These are phyloP conservation scores for Notothenia coriiceps DNA, from an alignment of 2,113 vertebrate species.

Conservation along the genomic window DNA sequence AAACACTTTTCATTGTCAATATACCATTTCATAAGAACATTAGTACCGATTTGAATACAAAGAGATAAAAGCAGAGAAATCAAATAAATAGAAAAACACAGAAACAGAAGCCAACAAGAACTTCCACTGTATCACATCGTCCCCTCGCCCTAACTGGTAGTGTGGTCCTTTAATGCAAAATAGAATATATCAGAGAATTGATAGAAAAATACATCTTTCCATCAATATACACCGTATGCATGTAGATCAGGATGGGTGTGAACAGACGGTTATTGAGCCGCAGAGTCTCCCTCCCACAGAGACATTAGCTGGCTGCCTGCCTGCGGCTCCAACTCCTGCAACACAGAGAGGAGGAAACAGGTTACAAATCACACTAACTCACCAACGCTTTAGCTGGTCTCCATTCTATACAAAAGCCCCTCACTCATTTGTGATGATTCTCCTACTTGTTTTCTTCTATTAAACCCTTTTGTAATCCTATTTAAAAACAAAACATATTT, in stretches of 20 bases:
- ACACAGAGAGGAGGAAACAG: background rate
- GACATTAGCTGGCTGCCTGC: constrained; percentile 89
- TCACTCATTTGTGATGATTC: too few relatives aligned
- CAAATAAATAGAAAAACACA: constrained; percentile 3
- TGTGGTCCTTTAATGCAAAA: background rate
- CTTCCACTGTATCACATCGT: background rate
- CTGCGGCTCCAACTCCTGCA: constrained; percentile 92
- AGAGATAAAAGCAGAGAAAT: background rate
- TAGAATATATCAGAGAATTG: background rate
- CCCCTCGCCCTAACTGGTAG: background rate
- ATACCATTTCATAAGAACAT: background rate
- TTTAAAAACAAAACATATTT: too few relatives aligned
- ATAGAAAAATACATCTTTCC: background rate
- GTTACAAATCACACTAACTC: background rate
- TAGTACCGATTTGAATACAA: background rate
- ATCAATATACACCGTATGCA: background rate
- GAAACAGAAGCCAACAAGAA: background rate
- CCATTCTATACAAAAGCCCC: too few relatives aligned
- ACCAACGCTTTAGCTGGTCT: too few relatives aligned
- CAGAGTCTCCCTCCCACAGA: constrained; percentile 86
- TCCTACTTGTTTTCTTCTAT: too few relatives aligned
- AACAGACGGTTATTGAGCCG: background rate
- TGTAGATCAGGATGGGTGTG: background rate
- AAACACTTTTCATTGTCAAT: background rate
- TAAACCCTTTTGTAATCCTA: too few relatives aligned